phyloP scores from a whole-genome alignment of 2,797 vertebrate genomes.

The Ptychobarbus kaznakovi region DNA sequence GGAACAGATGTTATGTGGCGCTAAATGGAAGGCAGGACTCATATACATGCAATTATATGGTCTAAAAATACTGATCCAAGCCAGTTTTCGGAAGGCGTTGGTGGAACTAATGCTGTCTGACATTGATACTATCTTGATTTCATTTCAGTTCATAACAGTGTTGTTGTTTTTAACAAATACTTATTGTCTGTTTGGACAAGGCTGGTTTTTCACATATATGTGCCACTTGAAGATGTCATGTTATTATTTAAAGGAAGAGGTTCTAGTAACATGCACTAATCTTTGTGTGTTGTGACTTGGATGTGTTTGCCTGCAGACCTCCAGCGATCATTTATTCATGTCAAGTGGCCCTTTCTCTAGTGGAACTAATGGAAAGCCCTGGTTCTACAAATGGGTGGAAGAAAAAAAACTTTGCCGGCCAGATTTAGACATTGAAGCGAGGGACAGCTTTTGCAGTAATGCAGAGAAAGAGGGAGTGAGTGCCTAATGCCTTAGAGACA shows the following conservation, averaged over 20 bases:
- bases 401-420: conserved; percentile 61
- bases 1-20: conserved; percentile 7
- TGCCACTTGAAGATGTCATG: not conserved
- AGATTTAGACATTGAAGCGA: conserved; percentile 70
- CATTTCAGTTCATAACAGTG: not conserved
- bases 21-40: conserved; percentile 11
- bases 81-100: not conserved
- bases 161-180: not conserved
- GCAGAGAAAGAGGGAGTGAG: conserved; percentile 63
- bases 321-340: conserved; percentile 54
- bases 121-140: not conserved
- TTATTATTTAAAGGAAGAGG: conserved; percentile 33
- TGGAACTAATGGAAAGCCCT: conserved; percentile 73
- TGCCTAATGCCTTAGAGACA: conserved; percentile 61
- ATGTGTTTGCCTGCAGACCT: conserved; percentile 68
- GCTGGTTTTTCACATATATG: not conserved
- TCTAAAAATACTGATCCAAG: conserved; percentile 14
- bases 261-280: conserved; percentile 10
- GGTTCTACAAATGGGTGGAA: conserved; percentile 66
- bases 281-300: conserved; percentile 58
- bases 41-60: not conserved
- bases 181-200: conserved; percentile 1
- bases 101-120: conserved; percentile 29
- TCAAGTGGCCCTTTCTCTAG: conserved; percentile 68
- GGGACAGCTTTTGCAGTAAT: conserved; percentile 65